Percentiles rank a stretch among this genome's conserved stretches.
These are phyloP conservation scores for Sminthopsis crassicaudata DNA, from an alignment of 2,113 vertebrate species.

Conservation along the genomic window DNA sequence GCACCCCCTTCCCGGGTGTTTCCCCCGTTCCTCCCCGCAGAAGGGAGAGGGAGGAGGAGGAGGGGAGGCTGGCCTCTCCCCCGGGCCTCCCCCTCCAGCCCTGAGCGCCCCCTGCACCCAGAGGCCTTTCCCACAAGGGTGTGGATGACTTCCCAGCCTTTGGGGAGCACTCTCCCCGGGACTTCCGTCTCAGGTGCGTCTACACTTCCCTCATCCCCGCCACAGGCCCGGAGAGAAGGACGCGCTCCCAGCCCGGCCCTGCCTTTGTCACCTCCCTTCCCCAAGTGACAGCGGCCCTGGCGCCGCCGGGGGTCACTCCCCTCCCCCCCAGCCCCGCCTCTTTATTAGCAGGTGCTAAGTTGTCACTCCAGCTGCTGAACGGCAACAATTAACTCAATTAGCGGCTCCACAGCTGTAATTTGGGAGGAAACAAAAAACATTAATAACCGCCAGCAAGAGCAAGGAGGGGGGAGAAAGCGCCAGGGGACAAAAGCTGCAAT, in stretches of 20 bases:
- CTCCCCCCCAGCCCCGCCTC: constrained; percentile 60
- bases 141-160: no score
- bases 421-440: constrained; percentile 83
- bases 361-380: constrained; percentile 83
- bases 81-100: accelerated
- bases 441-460: constrained; percentile 79
- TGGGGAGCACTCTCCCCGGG: background rate
- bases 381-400: constrained; percentile 83
- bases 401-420: constrained; percentile 84
- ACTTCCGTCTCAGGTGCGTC: accelerated
- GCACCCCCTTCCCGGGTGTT: no score
- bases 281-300: constrained; percentile 22
- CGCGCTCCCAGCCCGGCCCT: accelerated
- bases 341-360: constrained; percentile 83
- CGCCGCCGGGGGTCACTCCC: constrained; percentile 47
- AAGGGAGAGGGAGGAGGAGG: no score
- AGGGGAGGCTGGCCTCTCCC: no score
- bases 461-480: constrained; percentile 52
- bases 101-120: no score
- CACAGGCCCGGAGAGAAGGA: accelerated
- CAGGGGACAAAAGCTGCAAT: constrained; percentile 62
- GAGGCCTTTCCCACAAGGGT: no score
- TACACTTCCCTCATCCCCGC: accelerated
- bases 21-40: background rate
- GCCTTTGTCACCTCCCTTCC: constrained; percentile 54